phyloP scores from a whole-genome alignment of 1,140 invertebrate genomes.

The Heliconius himera region DNA sequence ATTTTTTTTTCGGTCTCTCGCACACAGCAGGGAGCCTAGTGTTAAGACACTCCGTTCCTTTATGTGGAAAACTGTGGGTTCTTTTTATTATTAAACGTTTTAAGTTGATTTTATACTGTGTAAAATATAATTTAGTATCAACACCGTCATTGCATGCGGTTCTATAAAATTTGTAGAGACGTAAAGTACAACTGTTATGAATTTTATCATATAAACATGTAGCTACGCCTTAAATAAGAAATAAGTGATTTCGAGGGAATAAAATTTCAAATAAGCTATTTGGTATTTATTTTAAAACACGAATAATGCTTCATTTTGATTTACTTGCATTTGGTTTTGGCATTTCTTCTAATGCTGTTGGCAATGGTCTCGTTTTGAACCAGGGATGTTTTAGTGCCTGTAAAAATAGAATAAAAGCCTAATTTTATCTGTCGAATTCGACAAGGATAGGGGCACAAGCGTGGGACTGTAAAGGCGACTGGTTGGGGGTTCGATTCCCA shows the following conservation, averaged over 20 bases:
- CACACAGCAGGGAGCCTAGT: no score
- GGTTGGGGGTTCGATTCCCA: no score
- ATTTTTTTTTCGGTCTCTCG: no score
- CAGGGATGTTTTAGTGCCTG: conserved; percentile 75
- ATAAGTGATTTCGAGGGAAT: conserved; percentile 38
- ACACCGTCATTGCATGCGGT: background rate
- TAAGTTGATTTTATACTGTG: background rate
- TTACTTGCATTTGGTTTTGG: conserved; percentile 65
- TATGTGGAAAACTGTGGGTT: background rate
- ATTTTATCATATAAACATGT: conserved; percentile 39
- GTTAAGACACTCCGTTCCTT: no score
- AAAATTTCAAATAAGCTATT: conserved; percentile 39
- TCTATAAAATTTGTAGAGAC: conserved; percentile 47
- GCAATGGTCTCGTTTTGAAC: conserved; percentile 67
- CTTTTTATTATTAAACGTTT: background rate
- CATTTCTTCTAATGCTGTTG: conserved; percentile 71
- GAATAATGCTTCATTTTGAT: conserved; percentile 43
- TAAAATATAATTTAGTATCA: conserved; percentile 1
- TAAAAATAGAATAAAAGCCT: conserved; percentile 36
- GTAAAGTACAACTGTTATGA: conserved; percentile 63
- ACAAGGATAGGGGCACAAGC: background rate
- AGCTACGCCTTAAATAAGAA: conserved; percentile 1
- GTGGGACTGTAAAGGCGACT: no score
- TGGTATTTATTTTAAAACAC: conserved; percentile 38
- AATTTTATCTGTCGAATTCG: background rate